Conservation (phyloP, 2,113 vertebrate genomes). For the Aphyosemion australe region DNA sequence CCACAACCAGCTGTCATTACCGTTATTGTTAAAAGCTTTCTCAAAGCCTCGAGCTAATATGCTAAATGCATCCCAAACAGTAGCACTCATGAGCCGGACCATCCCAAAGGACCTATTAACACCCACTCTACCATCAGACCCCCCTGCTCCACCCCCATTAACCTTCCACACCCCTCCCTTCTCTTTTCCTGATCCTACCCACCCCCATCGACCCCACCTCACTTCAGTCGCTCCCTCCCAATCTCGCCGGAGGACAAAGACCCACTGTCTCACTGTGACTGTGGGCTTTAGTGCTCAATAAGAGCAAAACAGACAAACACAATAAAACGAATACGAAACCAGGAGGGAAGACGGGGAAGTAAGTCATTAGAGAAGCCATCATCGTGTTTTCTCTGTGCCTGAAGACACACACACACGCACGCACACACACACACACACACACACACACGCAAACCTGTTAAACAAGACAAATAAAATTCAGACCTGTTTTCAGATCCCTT, state of each 20-base stretch:
- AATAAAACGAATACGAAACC: conserved; percentile 34
- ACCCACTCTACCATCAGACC: conserved; percentile 34
- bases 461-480: not conserved
- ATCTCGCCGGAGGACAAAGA: conserved; percentile 68
- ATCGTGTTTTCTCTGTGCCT: conserved; percentile 4
- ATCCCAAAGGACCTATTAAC: conserved; percentile 59
- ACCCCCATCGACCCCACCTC: conserved; percentile 29
- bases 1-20: conserved; percentile 33
- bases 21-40: conserved; percentile 37
- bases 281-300: conserved; percentile 51
- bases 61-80: conserved; percentile 26
- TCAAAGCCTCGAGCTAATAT: conserved; percentile 21
- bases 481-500: not conserved
- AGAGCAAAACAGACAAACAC: conserved; percentile 46
- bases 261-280: conserved; percentile 57
- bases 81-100: conserved; percentile 23
- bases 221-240: conserved; percentile 35
- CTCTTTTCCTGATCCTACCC: conserved; percentile 5
- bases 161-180: conserved; percentile 33
- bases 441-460: not conserved
- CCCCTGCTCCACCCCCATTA: conserved; percentile 6
- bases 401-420: conserved; percentile 5
- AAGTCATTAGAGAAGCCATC: conserved; percentile 14
- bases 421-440: too few species aligned
- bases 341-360: conserved; percentile 12